Evolutionary conservation across 2,888 invertebrate genomes (phyloP), one percentile per base, ranked within the genome.

Genomic region (Limulus polyphemus): DNA sequence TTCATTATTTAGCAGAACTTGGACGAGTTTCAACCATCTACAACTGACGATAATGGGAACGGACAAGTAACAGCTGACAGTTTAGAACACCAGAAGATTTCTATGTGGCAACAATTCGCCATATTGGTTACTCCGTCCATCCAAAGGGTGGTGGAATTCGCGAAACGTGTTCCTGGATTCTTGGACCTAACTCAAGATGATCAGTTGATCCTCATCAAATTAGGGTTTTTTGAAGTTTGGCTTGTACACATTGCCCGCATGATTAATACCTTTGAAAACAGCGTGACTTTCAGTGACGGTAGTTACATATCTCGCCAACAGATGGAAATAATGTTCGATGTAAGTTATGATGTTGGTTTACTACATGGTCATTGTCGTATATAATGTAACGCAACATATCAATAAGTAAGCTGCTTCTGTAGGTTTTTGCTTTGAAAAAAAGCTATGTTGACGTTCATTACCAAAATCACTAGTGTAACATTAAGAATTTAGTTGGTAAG

Each of bases 161-260:
- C 93, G 60, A 98, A 98, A 78, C 82, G 89, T 71, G 85, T 95
- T 71, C 95, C 97, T 68, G 82, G 92, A 68, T 97, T 97, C 80
- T 83, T 85, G 74, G 85, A 86, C 70, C 83, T 97, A 71, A 84
- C 87, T 60, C 95, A 97, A 78, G 95, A 95, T 75, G 97, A 97
- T 79, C 97, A 98, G 78, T 82, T 98, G 71, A 92, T 95, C 71
- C 83, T 98, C 69, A 92, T 97, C 74, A 97, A 98, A 81, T 84
- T 86, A 50, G 94, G 95, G 65, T 98, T 98, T 81, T 93, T 94
- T 77, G 97, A 97, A 79, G 85, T 94, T 67, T 97, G 95, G 94
- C 81, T 95, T 69, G 85, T 89, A 57, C 86, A 93, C 73, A 85
- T 89, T 67, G 83, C 90, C 11, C 83, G 87, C 68, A 83, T 91